Evolutionary conservation across 64 coral and sea anemone species (phyloP).

Genomic region (Exaiptasia diaphana): DNA sequence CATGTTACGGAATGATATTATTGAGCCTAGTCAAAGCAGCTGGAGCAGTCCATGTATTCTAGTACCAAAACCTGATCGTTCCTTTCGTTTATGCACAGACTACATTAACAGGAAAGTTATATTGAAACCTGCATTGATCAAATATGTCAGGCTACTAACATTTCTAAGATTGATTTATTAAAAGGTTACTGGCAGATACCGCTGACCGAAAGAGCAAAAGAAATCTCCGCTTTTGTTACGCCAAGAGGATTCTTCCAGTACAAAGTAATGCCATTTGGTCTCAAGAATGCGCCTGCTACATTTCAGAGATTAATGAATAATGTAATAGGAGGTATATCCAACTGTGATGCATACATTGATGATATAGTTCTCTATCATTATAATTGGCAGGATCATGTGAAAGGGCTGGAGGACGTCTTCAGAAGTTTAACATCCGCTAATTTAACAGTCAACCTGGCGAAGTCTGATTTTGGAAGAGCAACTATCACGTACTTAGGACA

Average conservation of each 20-base stretch:
- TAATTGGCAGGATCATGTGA: neutral
- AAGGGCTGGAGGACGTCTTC: neutral
- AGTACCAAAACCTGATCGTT: constrained; percentile 12
- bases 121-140: constrained; percentile 12
- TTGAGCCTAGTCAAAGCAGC: neutral
- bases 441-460: neutral
- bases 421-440: neutral
- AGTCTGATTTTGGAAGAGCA: neutral
- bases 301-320: constrained; percentile 21
- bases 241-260: constrained; percentile 14
- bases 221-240: constrained; percentile 21
- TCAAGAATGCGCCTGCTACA: neutral
- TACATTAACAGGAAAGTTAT: neutral
- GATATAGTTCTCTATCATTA: neutral
- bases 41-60: constrained; percentile 16
- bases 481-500: neutral
- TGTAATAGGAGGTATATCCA: neutral
- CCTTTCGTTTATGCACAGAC: neutral
- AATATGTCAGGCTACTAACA: neutral
- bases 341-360: neutral
- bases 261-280: constrained; percentile 17
- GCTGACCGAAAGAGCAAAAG: neutral
- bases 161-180: constrained; percentile 10
- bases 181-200: constrained; percentile 46
- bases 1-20: constrained; percentile 24